Conservation (phyloP, 2,113 vertebrate species). For the Mirounga angustirostris region DNA sequence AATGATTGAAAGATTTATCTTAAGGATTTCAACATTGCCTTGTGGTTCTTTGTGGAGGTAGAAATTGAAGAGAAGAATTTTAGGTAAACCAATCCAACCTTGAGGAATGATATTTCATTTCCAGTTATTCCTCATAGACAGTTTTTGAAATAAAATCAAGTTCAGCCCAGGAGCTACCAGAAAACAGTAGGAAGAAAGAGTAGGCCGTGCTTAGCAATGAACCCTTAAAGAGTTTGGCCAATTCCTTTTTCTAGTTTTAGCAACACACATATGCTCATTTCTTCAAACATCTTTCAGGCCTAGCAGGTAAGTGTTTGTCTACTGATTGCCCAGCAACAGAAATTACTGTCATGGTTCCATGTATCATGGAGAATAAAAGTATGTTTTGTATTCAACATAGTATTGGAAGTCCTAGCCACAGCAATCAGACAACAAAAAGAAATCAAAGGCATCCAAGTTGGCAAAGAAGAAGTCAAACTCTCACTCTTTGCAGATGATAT, state of each 20-base stretch:
- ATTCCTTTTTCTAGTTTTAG: constrained; percentile 40
- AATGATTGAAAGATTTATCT: constrained; percentile 38
- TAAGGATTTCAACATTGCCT: background rate
- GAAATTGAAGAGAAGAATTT: background rate
- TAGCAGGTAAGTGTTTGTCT: background rate
- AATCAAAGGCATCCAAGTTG: too few relatives aligned
- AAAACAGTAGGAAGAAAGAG: constrained; percentile 43
- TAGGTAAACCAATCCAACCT: background rate
- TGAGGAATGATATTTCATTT: constrained; percentile 55
- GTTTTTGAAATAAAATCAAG: constrained; percentile 8
- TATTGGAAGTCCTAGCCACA: too few relatives aligned
- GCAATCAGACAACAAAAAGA: too few relatives aligned
- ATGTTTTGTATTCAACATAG: too few relatives aligned
- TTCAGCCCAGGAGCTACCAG: background rate
- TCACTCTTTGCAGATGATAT: too few relatives aligned
- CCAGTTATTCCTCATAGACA: constrained; percentile 46
- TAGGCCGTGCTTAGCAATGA: background rate
- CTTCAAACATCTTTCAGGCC: background rate
- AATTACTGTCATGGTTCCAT: background rate
- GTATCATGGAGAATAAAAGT: background rate
- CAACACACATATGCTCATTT: constrained; percentile 10
- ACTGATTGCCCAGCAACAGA: background rate
- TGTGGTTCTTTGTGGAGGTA: background rate
- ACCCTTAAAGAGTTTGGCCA: background rate
- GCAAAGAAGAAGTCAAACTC: too few relatives aligned